Percentiles rank a stretch among this genome's conserved stretches.
These are phyloP conservation scores for Dorcus hopei DNA, from an alignment of 2,888 invertebrate species.

Conservation along the genomic window DNA sequence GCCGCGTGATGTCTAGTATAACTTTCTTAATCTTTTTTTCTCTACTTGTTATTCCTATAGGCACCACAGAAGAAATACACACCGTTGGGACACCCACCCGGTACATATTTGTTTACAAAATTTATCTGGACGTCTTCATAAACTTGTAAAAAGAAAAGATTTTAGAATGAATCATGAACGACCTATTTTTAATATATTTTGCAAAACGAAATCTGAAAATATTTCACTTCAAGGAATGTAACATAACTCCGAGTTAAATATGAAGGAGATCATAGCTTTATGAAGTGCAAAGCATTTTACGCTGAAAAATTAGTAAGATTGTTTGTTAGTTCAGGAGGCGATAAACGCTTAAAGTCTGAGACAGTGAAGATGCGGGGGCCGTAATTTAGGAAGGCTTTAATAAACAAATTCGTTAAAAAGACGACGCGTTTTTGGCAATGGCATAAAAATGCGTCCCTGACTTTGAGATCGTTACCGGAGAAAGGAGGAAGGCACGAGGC, in stretches of 20 bases:
- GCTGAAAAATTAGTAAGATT: neutral
- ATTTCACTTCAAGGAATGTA: too few species aligned
- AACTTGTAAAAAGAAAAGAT: too few species aligned
- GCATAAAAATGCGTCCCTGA: conserved; percentile 9
- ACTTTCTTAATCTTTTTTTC: too few species aligned
- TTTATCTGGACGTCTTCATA: too few species aligned
- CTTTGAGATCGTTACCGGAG: conserved; percentile 4
- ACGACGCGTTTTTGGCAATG: conserved; percentile 3
- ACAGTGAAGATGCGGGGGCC: neutral
- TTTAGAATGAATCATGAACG: too few species aligned
- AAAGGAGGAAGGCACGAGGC: conserved; percentile 1
- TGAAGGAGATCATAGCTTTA: conserved; percentile 2
- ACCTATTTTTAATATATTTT: too few species aligned
- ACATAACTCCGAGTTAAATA: neutral
- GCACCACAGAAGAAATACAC: too few species aligned
- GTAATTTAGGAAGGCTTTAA: conserved; percentile 3
- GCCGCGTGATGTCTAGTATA: too few species aligned
- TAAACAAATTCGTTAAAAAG: conserved; percentile 5
- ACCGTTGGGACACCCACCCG: too few species aligned
- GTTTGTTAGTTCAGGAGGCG: conserved; percentile 3
- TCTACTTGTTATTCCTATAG: too few species aligned
- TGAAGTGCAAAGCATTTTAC: conserved; percentile 2
- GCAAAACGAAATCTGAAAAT: neutral
- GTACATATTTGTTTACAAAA: too few species aligned
- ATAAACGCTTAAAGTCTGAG: neutral